Conservation (phyloP, 2,888 invertebrate species). For the Dendrolimus pini region DNA sequence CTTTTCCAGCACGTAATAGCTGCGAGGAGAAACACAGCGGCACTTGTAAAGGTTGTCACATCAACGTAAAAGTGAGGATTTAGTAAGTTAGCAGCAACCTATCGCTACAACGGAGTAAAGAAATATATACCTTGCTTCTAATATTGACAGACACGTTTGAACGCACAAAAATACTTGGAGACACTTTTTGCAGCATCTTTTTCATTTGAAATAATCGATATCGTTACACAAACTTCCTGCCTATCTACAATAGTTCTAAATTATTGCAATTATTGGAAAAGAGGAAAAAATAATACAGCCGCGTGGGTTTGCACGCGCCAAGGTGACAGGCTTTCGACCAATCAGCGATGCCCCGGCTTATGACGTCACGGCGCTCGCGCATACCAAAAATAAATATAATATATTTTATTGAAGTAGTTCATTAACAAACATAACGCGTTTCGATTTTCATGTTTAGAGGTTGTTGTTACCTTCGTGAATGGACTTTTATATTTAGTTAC, state of each 20-base stretch:
- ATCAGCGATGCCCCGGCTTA: not conserved
- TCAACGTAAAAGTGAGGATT: no score
- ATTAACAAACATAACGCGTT: not conserved
- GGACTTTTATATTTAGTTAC: not conserved
- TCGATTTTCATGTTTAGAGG: not conserved
- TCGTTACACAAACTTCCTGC: not conserved
- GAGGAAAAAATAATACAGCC: not conserved
- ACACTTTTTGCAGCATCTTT: not conserved
- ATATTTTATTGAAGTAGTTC: not conserved
- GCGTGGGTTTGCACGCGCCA: not conserved
- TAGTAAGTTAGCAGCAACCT: no score
- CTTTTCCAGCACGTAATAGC: no score
- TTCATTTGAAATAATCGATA: not conserved
- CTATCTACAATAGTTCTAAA: not conserved
- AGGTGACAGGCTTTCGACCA: not conserved
- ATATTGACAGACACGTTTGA: not conserved
- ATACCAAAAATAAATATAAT: not conserved
- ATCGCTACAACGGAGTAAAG: no score
- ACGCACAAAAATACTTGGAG: not conserved
- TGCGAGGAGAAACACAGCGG: no score
- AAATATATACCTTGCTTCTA: no score
- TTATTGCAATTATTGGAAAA: not conserved
- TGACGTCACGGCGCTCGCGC: not conserved
- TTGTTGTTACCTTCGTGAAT: not conserved
- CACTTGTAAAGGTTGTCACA: no score